phyloP scores from a whole-genome alignment of 35 echinoderm and acorn worm genomes.

The Diadema setosum region DNA sequence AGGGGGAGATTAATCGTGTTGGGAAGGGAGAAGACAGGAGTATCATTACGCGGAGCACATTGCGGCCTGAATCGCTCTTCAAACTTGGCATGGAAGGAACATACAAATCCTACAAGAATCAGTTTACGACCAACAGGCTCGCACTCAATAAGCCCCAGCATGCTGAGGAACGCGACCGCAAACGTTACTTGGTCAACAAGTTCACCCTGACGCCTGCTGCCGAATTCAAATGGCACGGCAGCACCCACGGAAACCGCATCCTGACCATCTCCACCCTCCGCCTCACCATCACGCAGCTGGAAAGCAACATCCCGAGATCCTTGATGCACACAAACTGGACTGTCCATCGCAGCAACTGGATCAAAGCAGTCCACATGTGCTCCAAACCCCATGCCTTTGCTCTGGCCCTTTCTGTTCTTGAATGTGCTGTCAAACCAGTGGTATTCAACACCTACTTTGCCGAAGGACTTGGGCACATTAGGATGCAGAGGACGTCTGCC shows the following conservation, averaged over 20 bases:
- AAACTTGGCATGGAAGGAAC: constrained; percentile 94
- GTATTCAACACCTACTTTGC: constrained; percentile 73
- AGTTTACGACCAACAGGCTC: constrained; percentile 65
- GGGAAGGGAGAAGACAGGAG: constrained; percentile 28
- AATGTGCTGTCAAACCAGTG: constrained; percentile 90
- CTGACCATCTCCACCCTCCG: constrained; percentile 80
- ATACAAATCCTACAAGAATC: constrained; percentile 95
- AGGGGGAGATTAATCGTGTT: constrained; percentile 84
- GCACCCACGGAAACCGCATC: constrained; percentile 72
- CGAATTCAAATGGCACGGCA: constrained; percentile 90
- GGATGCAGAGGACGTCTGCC: constrained; percentile 61
- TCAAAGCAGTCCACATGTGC: constrained; percentile 97
- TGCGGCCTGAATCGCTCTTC: constrained; percentile 47
- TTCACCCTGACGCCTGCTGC: constrained; percentile 56
- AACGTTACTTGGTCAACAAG: constrained; percentile 75
- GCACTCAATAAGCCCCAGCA: constrained; percentile 98
- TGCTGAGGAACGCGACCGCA: constrained; percentile 87
- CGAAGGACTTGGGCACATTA: constrained; percentile 81
- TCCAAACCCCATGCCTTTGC: constrained; percentile 91
- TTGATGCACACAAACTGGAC: constrained; percentile 96
- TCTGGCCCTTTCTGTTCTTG: constrained; percentile 86
- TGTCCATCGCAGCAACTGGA: constrained; percentile 91
- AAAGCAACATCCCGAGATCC: constrained; percentile 72
- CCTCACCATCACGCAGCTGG: constrained; percentile 79
- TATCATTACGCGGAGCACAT: neutral